Conservation (phyloP, 2,797 vertebrate genomes). For the Iguana delicatissima region DNA sequence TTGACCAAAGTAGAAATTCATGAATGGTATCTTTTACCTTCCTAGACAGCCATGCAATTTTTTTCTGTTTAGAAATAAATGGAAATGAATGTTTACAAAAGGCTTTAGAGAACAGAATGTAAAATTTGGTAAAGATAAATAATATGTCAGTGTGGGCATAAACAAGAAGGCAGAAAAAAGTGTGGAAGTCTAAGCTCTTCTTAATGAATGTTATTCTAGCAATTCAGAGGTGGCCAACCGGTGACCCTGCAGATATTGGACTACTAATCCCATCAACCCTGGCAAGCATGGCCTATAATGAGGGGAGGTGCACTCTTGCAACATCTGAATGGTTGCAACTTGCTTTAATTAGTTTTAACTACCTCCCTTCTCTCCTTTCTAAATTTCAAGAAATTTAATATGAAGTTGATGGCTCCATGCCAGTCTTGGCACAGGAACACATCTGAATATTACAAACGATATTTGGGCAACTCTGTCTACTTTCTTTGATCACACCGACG, state of each 20-base stretch:
- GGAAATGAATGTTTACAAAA: slow-evolving; percentile 25
- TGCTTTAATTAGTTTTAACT: background rate
- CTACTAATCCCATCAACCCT: background rate
- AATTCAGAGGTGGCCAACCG: background rate
- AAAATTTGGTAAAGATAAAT: slow-evolving; percentile 19
- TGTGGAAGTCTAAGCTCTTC: background rate
- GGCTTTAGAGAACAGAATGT: slow-evolving; percentile 5
- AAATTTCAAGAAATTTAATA: background rate
- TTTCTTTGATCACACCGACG: background rate
- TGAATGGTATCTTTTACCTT: slow-evolving; percentile 1
- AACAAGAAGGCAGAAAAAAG: background rate
- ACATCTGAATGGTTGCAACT: background rate
- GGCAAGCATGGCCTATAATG: background rate
- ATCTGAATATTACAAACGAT: background rate
- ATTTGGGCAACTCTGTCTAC: background rate
- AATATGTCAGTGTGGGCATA: background rate
- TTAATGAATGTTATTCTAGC: background rate
- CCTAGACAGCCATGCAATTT: background rate
- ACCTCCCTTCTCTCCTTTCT: background rate
- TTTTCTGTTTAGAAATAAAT: slow-evolving; percentile 16
- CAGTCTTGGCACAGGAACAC: background rate
- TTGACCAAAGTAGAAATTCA: slow-evolving; percentile 1
- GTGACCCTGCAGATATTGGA: background rate
- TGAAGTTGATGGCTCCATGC: background rate
- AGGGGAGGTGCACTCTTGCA: background rate